These are phyloP conservation scores for Danionella dracula DNA, from an alignment of 2,797 vertebrate genomes.

Conservation along the genomic window DNA sequence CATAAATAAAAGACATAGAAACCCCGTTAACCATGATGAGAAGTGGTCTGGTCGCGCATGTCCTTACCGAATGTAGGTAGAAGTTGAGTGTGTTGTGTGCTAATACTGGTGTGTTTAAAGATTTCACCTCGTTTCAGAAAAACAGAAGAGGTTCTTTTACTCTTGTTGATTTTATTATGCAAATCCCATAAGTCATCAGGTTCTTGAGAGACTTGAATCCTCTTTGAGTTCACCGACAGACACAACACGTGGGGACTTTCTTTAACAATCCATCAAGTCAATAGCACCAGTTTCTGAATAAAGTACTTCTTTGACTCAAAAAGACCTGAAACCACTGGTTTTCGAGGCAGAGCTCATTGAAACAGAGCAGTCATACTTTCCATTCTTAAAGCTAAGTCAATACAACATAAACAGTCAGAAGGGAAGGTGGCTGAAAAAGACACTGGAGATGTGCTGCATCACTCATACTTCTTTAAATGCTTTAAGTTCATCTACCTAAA, in stretches of 20 bases:
- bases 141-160: background rate
- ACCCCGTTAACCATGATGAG: slow-evolving; percentile 27
- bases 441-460: background rate
- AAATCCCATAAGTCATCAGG: no score
- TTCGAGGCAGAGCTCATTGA: background rate
- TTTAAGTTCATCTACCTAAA: no score
- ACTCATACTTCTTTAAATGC: no score
- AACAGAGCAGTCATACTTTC: background rate
- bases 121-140: slow-evolving; percentile 27
- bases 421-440: background rate
- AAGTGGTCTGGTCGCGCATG: slow-evolving; percentile 34
- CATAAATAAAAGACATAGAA: slow-evolving; percentile 47
- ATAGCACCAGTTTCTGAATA: slow-evolving; percentile 38
- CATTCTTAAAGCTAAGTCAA: background rate
- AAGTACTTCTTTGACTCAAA: slow-evolving; percentile 19
- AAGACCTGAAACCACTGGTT: slow-evolving; percentile 25
- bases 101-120: slow-evolving; percentile 38
- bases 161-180: no score
- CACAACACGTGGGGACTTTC: background rate
- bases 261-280: slow-evolving; percentile 17
- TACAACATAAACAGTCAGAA: slow-evolving; percentile 6
- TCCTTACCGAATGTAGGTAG: slow-evolving; percentile 30
- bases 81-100: slow-evolving; percentile 29
- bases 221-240: no score
- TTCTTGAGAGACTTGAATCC: no score